phyloP scores from a whole-genome alignment of 2,797 vertebrate species.

The Pantherophis vulpinus region DNA sequence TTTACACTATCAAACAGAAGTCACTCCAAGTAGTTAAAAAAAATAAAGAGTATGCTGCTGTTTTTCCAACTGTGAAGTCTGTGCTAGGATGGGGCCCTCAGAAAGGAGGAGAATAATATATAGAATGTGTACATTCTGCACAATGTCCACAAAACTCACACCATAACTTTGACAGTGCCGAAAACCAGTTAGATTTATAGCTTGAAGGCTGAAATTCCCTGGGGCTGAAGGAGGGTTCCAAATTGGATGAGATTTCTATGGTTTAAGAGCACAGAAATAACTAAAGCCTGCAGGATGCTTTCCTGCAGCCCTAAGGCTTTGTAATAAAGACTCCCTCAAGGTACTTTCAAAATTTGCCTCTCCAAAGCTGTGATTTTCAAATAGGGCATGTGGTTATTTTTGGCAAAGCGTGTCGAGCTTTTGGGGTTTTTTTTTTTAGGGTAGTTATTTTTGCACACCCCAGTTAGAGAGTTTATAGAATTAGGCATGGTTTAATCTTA shows the following conservation, averaged over 20 bases:
- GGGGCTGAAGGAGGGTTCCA: conserved; percentile 31
- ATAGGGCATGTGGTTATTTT: conserved; percentile 50
- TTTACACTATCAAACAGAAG: rapidly evolving
- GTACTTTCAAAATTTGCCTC: conserved; percentile 40
- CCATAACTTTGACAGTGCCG: background rate
- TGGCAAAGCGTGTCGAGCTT: conserved; percentile 47
- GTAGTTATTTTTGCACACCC: conserved; percentile 47
- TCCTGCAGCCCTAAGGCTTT: conserved; percentile 13
- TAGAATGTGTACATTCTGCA: conserved; percentile 19
- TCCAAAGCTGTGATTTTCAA: conserved; percentile 53
- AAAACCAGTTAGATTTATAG: conserved; percentile 41
- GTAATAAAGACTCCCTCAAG: conserved; percentile 35
- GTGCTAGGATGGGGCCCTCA: background rate
- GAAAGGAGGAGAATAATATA: conserved; percentile 33
- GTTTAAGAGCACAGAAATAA: conserved; percentile 37
- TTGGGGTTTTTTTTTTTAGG: conserved; percentile 34
- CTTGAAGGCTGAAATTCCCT: background rate
- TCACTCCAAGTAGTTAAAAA: rapidly evolving
- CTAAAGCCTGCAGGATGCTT: conserved; percentile 16
- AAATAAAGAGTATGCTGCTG: background rate
- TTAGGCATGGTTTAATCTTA: conserved; percentile 31
- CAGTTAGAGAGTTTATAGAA: conserved; percentile 41
- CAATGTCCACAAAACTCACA: conserved; percentile 22
- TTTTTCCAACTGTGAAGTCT: background rate
- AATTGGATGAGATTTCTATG: background rate